A percentile compares a stretch with the other conserved stretches of the same genome.
phyloP scores from a whole-genome alignment of 30 jellyfish, hydroid and myxozoan genomes.

The Mastigias papua region DNA sequence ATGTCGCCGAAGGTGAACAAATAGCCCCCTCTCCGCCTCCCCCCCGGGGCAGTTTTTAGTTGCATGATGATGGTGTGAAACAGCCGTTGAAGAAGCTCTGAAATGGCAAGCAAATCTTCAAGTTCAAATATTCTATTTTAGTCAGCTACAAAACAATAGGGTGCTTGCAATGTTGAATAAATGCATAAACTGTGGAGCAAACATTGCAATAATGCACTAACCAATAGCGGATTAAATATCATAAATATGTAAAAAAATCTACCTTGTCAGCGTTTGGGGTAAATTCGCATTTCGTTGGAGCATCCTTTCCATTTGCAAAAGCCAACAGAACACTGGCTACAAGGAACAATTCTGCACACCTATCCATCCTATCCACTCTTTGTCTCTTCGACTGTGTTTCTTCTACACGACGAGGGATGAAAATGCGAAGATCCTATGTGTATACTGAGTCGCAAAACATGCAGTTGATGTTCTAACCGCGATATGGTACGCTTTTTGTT shows the following conservation, averaged over 20 bases:
- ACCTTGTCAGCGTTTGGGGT: not conserved
- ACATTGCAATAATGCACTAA: not conserved
- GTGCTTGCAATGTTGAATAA: not conserved
- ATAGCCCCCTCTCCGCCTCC: too few relatives aligned
- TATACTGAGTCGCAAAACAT: not conserved
- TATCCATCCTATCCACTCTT: not conserved
- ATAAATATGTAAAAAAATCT: not conserved
- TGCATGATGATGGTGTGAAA: too few relatives aligned
- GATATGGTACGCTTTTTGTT: not conserved
- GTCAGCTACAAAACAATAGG: not conserved
- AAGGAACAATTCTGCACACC: not conserved
- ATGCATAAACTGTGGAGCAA: not conserved
- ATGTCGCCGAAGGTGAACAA: too few relatives aligned
- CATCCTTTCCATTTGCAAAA: not conserved
- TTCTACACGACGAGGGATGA: not conserved
- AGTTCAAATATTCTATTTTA: too few relatives aligned
- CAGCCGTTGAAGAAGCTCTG: too few relatives aligned
- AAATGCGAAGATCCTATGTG: not conserved
- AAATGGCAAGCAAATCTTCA: too few relatives aligned
- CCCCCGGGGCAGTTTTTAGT: too few relatives aligned
- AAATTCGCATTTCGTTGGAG: not conserved
- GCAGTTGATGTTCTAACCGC: not conserved
- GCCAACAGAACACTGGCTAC: not conserved
- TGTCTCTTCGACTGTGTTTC: not conserved
- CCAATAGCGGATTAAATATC: not conserved